phyloP scores from a whole-genome alignment of 2,888 invertebrate species.

The Tenodera sinensis region DNA sequence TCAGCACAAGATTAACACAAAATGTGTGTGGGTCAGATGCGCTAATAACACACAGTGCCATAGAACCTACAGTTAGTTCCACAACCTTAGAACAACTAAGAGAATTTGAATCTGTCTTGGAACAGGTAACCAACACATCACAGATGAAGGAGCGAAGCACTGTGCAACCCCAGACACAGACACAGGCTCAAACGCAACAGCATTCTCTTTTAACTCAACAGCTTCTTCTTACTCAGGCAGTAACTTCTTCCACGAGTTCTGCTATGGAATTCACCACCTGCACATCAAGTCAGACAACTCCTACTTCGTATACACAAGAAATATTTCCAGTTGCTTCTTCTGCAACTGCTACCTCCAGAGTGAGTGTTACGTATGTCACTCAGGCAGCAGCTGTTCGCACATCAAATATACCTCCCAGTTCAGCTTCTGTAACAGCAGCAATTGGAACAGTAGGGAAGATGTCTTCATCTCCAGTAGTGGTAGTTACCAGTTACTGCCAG shows the following conservation, averaged over 20 bases:
- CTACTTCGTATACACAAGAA: slow-evolving; percentile 18
- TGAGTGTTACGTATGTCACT: slow-evolving; percentile 27
- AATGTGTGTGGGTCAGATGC: slow-evolving; percentile 36
- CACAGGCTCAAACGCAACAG: slow-evolving; percentile 29
- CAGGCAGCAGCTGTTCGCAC: slow-evolving; percentile 22
- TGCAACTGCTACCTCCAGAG: slow-evolving; percentile 35
- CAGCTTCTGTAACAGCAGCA: background rate
- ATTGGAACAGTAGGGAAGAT: slow-evolving; percentile 14
- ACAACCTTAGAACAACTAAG: slow-evolving; percentile 72
- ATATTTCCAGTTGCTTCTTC: slow-evolving; percentile 35
- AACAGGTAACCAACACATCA: slow-evolving; percentile 57
- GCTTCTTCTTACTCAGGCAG: slow-evolving; percentile 39
- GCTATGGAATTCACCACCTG: slow-evolving; percentile 21
- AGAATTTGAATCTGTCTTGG: slow-evolving; percentile 77
- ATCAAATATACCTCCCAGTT: background rate
- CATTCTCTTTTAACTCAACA: slow-evolving; percentile 38
- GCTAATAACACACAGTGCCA: slow-evolving; percentile 36
- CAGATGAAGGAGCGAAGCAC: slow-evolving; percentile 64
- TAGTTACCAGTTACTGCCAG: slow-evolving; percentile 55
- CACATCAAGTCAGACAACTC: slow-evolving; percentile 22
- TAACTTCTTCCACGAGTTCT: slow-evolving; percentile 33
- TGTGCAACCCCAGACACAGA: slow-evolving; percentile 46
- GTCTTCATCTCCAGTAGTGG: slow-evolving; percentile 45
- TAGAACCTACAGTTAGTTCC: slow-evolving; percentile 64
- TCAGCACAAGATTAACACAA: slow-evolving; percentile 41